These are phyloP conservation scores for Temnothorax ravouxi DNA, from an alignment of 2,888 invertebrate species.

Conservation along the genomic window DNA sequence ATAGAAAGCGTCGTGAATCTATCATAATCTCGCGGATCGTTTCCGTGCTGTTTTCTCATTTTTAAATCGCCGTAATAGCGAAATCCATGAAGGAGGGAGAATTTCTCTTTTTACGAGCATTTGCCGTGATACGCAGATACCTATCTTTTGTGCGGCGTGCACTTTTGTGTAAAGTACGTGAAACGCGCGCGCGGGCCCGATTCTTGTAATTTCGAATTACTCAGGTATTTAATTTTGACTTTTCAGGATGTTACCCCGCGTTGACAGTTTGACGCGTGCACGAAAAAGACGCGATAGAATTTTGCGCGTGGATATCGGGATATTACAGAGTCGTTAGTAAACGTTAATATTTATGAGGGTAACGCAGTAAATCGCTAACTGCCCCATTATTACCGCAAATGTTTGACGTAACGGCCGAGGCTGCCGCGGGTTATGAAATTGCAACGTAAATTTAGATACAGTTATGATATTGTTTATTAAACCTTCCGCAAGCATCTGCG, in stretches of 20 bases:
- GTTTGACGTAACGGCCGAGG: slow-evolving; percentile 26
- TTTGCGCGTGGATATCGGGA: slow-evolving; percentile 2
- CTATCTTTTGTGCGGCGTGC: slow-evolving; percentile 31
- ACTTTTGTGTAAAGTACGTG: slow-evolving; percentile 27
- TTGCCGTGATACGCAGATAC: slow-evolving; percentile 44
- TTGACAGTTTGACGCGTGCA: background rate
- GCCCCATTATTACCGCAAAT: slow-evolving; percentile 29
- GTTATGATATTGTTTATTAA: slow-evolving; percentile 21
- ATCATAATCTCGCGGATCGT: slow-evolving; percentile 58
- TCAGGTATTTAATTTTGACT: background rate
- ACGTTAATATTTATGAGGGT: slow-evolving; percentile 45
- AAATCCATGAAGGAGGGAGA: slow-evolving; percentile 63
- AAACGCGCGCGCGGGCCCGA: background rate
- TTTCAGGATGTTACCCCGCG: background rate
- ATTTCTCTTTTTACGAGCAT: slow-evolving; percentile 67
- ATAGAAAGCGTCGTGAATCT: slow-evolving; percentile 72
- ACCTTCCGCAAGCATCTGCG: background rate
- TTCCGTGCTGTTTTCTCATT: slow-evolving; percentile 71
- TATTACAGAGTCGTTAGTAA: slow-evolving; percentile 14
- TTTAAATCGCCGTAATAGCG: slow-evolving; percentile 65
- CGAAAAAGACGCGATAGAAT: slow-evolving; percentile 12
- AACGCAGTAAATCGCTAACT: slow-evolving; percentile 24
- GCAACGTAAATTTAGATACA: slow-evolving; percentile 18
- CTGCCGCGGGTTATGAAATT: slow-evolving; percentile 33
- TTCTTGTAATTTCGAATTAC: background rate